These are phyloP conservation scores for Mus spretus DNA, from an alignment of 2,797 vertebrate species.

Conservation along the genomic window DNA sequence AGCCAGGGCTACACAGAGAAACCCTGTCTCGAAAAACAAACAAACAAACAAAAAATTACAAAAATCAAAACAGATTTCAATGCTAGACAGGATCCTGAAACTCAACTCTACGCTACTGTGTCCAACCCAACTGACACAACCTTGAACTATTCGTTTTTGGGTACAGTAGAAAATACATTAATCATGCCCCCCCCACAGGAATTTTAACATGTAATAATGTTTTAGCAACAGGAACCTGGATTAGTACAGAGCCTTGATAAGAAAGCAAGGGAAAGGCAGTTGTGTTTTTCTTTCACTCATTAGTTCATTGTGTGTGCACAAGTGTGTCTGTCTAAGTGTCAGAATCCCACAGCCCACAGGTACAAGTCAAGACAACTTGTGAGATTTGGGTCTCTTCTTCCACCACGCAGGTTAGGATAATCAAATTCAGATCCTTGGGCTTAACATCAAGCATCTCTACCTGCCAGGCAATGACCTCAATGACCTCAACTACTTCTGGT, in stretches of 20 bases:
- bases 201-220: constrained; percentile 30
- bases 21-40: too few relatives aligned
- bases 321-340: not conserved
- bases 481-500: not conserved
- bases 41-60: not conserved
- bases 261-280: not conserved
- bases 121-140: not conserved
- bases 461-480: too few relatives aligned
- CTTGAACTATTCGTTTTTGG: not conserved
- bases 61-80: not conserved
- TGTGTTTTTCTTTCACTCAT: not conserved
- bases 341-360: not conserved
- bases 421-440: not conserved
- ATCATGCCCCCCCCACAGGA: not conserved
- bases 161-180: not conserved
- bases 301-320: not conserved
- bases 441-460: too few relatives aligned
- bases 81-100: not conserved
- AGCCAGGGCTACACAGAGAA: too few relatives aligned
- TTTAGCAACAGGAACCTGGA: not conserved
- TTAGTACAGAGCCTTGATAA: not conserved
- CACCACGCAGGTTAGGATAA: not conserved
- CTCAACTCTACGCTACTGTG: not conserved
- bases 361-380: not conserved
- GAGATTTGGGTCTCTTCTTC: not conserved